Conservation (phyloP, 1,140 invertebrate genomes). For the Rhopalosiphum padi region DNA sequence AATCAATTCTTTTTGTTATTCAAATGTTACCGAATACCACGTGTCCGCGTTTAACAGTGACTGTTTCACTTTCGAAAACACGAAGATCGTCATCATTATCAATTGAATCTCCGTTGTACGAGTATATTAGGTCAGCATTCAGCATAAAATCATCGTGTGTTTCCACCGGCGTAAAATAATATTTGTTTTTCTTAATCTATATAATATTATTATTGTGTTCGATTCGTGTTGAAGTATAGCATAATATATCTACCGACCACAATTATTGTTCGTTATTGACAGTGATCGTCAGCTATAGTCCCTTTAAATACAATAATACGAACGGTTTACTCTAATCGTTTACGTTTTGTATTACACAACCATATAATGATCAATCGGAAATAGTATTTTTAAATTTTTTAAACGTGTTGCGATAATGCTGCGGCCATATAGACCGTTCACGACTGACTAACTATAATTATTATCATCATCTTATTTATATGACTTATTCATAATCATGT, state of each 20-base stretch:
- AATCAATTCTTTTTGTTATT: slow-evolving; percentile 41
- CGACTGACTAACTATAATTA: background rate
- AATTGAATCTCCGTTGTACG: background rate
- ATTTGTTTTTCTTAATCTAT: background rate
- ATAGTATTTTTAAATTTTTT: background rate
- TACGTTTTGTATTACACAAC: background rate
- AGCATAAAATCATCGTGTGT: background rate
- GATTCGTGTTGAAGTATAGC: rapidly evolving
- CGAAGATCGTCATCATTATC: background rate
- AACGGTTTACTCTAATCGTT: background rate
- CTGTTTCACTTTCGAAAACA: slow-evolving; percentile 38
- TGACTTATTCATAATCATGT: background rate
- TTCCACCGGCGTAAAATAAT: background rate
- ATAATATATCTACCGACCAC: background rate
- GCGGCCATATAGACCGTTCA: background rate
- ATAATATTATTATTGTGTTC: background rate
- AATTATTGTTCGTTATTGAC: background rate
- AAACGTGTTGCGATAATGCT: background rate
- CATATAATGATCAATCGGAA: background rate
- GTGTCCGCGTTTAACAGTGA: background rate
- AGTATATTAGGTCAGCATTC: background rate
- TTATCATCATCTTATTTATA: background rate
- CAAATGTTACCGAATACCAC: slow-evolving; percentile 2
- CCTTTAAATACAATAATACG: background rate
- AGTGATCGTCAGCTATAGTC: background rate